A percentile compares a stretch with the other conserved stretches of the same genome.
Conservation (phyloP, 2,888 invertebrate species). For the Perizoma flavofasciatum region DNA sequence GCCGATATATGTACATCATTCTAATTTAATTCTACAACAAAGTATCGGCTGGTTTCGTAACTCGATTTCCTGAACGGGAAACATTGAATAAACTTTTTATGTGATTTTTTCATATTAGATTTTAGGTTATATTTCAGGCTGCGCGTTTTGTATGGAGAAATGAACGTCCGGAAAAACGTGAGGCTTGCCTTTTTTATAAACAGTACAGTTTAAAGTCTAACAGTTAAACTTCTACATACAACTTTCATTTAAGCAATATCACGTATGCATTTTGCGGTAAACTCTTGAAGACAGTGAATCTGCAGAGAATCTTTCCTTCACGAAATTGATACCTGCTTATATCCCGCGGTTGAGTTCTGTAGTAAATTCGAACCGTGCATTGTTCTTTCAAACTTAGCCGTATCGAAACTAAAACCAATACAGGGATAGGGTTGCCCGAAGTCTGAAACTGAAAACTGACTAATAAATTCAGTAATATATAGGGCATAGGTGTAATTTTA, state of each 20-base stretch:
- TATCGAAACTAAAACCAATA: slow-evolving; percentile 23
- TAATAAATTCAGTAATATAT: no score
- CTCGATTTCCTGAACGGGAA: slow-evolving; percentile 6
- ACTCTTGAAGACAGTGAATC: neutral
- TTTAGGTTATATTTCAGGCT: no score
- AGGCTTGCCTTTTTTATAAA: no score
- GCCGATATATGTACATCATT: slow-evolving; percentile 43
- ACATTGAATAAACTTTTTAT: slow-evolving; percentile 1
- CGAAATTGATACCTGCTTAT: slow-evolving; percentile 8
- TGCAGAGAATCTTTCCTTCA: slow-evolving; percentile 2
- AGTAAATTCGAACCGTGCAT: slow-evolving; percentile 11
- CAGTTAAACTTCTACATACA: no score
- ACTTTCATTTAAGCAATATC: no score
- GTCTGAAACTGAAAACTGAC: no score
- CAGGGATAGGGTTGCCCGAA: slow-evolving; percentile 3
- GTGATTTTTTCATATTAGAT: neutral
- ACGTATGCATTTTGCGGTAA: no score
- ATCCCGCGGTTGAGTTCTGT: neutral
- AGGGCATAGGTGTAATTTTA: no score
- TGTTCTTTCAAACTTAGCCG: slow-evolving; percentile 24
- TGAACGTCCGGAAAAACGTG: no score
- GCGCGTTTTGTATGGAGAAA: no score
- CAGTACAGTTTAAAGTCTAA: no score
- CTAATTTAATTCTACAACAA: slow-evolving; percentile 46
- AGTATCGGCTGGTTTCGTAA: slow-evolving; percentile 24